Base-by-base conservation (phyloP, 2,888 invertebrate species). In the Synanthedon vespiformis region DNA sequence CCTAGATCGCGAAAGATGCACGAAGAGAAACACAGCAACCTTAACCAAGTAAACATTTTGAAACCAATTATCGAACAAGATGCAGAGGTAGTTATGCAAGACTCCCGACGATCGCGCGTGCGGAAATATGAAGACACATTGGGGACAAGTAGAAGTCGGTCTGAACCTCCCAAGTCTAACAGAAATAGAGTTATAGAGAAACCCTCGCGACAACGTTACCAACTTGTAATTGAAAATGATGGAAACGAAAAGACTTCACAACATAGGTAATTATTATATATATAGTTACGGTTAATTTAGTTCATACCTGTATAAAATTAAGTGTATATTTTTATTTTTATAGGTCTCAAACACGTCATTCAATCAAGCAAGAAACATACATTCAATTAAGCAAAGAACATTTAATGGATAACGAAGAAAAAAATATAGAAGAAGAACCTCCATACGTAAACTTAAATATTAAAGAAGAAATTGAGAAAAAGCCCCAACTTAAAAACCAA, bases 21-120 rank as follows among this genome's bases (percentile, higher is more conserved):
- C 62, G 68, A 70, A 18, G 65, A 68, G 40, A 67, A 71, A 57
- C 57, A 65, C 10, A 71, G 68, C 55, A 59, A 65, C 58, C 64
- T 64, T 40, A 67, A 66, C 41, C 68, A 70, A 61, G 63, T 64
- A 2, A 60, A 58, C 52, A 65, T 70, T 50, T 62, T 80, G 53
- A 79, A 75, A 54, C 73, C 84, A 16, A 76, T 83, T 41, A 63
- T 71, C 52, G 82, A 84, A 68, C 73, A 73, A 61, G 70, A 71
- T 14, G 18, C 22, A 13, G 48, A 48, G 10, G 4, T 16, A 49
- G n/a, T 40, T 2, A 16, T 16, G 44, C 53, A 62, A 41, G 65
- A 62, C 44, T 55, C 65, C 5, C 69, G 77, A 40, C 70, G 80
- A 49, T 67, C 72, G 4, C 74, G 70, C 57, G 55, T 62, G 52